Evolutionary conservation across 1,140 invertebrate genomes (phyloP), one percentile per base, ranked within the genome.

Genomic region (Proales similis): DNA sequence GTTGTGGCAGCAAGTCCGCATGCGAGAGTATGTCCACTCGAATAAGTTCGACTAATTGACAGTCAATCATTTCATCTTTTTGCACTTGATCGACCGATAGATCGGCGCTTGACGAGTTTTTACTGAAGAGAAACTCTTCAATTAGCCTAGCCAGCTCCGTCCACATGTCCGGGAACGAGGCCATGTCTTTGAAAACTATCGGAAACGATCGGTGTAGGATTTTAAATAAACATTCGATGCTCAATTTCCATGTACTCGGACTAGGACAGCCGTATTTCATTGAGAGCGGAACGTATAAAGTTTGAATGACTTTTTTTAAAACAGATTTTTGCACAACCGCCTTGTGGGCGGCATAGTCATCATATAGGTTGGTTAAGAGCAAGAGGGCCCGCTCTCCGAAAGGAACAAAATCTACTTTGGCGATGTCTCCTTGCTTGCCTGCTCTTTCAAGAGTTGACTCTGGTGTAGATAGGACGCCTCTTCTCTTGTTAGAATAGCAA

Each of bases 71-170:
- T 77, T 90, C 87, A 71, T 88, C 88, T 27, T 83, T 80, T 68
- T 86, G 85, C 67, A 84, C 85, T 75, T 88, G 17, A n/a, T 24
- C 3, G 17, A 63, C 17, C n/a, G 4, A 27, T 66, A 26, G 36
- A 14, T 14, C 19, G n/a, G 46, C 17, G 48, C 30, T 4, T 4
- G 48, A 60, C 4, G 65, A 76, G 73, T 70, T 67, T 64, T 71
- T 83, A 22, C 87, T 86, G 72, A 94, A 94, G 46, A 94, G 79
- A 71, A 94, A 95, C 42, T 89, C 85, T 69, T 95, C 88, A 11
- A 96, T 75, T 0, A 88, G 85, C 51, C 81, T 79, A 0, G 86
- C 88, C 39, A 97, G 77, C 67, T 86, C 84, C 29, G 82, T 80
- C 92, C 92, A 96, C 70, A 81, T 75, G 26, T 65, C 67, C 9